These are phyloP conservation scores for Drosophila subquinaria DNA, from an alignment of 2,888 invertebrate species.

Conservation along the genomic window DNA sequence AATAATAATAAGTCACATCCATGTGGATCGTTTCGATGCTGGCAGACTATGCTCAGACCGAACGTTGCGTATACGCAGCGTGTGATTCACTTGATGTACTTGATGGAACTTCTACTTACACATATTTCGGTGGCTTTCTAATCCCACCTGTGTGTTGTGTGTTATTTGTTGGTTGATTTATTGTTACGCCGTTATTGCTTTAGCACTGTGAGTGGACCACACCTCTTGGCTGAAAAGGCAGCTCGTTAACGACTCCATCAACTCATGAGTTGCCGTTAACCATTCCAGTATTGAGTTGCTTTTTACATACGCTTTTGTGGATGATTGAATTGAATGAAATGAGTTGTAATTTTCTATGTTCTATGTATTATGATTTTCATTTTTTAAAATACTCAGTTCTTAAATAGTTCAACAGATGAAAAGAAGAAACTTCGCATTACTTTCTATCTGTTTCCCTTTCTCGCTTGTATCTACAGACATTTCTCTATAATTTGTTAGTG, in stretches of 20 bases:
- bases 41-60: conserved; percentile 1
- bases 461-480: not conserved
- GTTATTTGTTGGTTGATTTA: conserved; percentile 55
- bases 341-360: too few species aligned
- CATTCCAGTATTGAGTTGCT: not conserved
- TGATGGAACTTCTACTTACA: conserved; percentile 27
- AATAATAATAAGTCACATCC: conserved; percentile 35
- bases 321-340: not conserved
- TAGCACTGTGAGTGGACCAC: conserved; percentile 14
- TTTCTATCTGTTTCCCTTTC: too few species aligned
- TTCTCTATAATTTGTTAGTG: not conserved
- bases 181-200: conserved; percentile 65
- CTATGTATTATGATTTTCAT: not conserved
- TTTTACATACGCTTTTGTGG: not conserved
- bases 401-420: too few species aligned
- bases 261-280: not conserved
- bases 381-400: too few species aligned
- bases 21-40: conserved; percentile 9
- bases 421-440: too few species aligned
- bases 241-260: conserved; percentile 25
- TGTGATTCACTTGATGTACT: conserved; percentile 7
- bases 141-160: conserved; percentile 13
- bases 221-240: conserved; percentile 8
- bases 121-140: conserved; percentile 15
- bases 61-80: conserved; percentile 22